Evolutionary conservation across 2,797 vertebrate genomes (phyloP).

Genomic region (Aphelocoma californica): DNA sequence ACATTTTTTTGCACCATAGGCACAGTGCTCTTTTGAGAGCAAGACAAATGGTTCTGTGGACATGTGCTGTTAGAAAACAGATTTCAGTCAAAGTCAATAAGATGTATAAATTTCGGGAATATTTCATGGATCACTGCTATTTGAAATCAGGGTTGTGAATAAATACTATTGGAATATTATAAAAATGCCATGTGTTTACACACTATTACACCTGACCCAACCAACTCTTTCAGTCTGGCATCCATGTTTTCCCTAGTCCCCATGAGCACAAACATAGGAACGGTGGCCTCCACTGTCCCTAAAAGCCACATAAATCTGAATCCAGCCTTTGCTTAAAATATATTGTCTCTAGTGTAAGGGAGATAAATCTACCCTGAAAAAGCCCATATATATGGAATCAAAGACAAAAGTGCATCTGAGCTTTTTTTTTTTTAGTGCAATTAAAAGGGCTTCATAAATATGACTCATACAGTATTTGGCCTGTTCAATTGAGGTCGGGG

Average conservation of each 20-base stretch:
- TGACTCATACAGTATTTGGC: neutral
- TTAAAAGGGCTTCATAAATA: neutral
- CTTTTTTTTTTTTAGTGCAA: neutral
- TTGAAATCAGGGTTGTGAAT: neutral
- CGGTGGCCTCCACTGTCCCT: neutral
- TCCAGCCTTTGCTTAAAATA: neutral
- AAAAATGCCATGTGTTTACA: neutral
- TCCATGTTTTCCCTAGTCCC: neutral
- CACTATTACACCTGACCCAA: neutral
- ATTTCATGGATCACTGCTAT: neutral
- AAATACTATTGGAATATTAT: neutral
- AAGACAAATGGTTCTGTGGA: neutral
- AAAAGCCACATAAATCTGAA: neutral
- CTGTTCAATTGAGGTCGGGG: neutral
- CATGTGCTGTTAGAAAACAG: neutral
- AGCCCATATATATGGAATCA: neutral
- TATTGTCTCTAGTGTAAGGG: neutral
- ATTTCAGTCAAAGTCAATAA: slow-evolving; percentile 4
- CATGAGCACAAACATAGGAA: neutral
- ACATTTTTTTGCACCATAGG: neutral
- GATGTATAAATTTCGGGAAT: neutral
- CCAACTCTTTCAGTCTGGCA: neutral
- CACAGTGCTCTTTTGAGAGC: neutral
- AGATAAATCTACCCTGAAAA: neutral
- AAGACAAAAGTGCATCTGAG: neutral